phyloP scores from a whole-genome alignment of 2,888 invertebrate species.

The Eustalomyia histrio region DNA sequence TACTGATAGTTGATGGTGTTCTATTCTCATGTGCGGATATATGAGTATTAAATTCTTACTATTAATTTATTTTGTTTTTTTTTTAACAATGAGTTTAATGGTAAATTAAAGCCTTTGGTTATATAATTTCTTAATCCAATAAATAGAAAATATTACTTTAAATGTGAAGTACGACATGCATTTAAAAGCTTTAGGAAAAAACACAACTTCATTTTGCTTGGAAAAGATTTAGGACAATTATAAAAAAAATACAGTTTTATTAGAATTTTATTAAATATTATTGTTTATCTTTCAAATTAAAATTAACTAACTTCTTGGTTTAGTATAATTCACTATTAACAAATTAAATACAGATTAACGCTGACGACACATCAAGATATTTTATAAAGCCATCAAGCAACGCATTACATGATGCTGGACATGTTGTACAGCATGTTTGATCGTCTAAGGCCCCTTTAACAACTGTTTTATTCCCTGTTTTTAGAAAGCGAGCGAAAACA shows the following conservation, averaged over 20 bases:
- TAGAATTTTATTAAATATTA: neutral
- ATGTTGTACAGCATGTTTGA: too few relatives aligned
- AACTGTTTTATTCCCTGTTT: too few relatives aligned
- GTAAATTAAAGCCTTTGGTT: constrained; percentile 29
- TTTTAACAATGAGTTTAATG: constrained; percentile 21
- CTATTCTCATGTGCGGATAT: neutral
- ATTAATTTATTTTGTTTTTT: neutral
- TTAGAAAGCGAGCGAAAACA: too few relatives aligned
- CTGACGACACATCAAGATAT: too few relatives aligned
- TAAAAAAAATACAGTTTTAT: neutral
- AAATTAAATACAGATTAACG: too few relatives aligned
- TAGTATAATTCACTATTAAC: too few relatives aligned
- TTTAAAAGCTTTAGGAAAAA: neutral
- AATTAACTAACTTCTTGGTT: neutral
- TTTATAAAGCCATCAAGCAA: too few relatives aligned
- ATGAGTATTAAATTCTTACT: neutral
- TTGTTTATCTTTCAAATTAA: neutral
- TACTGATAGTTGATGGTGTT: constrained; percentile 46
- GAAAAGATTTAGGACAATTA: neutral
- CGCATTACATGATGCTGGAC: too few relatives aligned
- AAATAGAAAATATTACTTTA: constrained; percentile 22
- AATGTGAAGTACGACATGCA: neutral
- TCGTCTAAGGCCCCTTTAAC: too few relatives aligned
- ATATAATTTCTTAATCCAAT: constrained; percentile 21
- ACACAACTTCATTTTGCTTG: neutral